A percentile compares a stretch with the other conserved stretches of the same genome.
Evolutionary conservation across 2,888 invertebrate genomes (phyloP).

Genomic region (Eucera pruinosa): DNA sequence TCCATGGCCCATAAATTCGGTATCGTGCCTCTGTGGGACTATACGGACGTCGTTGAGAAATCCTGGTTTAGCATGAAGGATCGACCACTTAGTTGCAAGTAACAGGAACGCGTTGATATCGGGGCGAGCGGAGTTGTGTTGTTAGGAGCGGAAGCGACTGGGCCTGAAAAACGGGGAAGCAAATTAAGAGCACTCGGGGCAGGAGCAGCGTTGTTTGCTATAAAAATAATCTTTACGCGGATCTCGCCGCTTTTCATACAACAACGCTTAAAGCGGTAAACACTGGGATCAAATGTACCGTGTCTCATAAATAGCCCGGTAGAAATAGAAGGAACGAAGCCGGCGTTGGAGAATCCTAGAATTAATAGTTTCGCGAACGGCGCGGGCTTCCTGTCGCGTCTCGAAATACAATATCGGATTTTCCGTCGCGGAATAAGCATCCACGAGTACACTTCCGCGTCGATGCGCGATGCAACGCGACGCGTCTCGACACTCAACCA

Average conservation of each 20-base stretch:
- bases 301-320: not conserved
- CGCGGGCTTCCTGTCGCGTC: slow-evolving; percentile 23
- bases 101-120: not conserved
- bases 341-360: slow-evolving; percentile 6
- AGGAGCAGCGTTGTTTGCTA: not conserved
- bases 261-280: slow-evolving; percentile 20
- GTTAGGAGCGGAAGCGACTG: not conserved
- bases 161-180: not conserved
- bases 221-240: not conserved
- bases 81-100: too few species aligned
- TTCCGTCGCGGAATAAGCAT: slow-evolving; percentile 26
- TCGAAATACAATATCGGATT: slow-evolving; percentile 55
- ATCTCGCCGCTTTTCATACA: not conserved
- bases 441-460: slow-evolving; percentile 27
- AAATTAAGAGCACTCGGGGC: not conserved
- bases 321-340: slow-evolving; percentile 3
- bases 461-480: slow-evolving; percentile 31
- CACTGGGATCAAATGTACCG: slow-evolving; percentile 14
- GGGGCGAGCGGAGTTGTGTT: not conserved
- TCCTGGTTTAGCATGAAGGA: too few species aligned
- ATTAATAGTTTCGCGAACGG: slow-evolving; percentile 35
- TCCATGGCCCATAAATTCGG: too few species aligned
- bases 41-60: too few species aligned
- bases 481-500: slow-evolving; percentile 12
- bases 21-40: too few species aligned